Base-by-base conservation (phyloP, 2,113 vertebrate genomes). In the Butorides virescens region DNA sequence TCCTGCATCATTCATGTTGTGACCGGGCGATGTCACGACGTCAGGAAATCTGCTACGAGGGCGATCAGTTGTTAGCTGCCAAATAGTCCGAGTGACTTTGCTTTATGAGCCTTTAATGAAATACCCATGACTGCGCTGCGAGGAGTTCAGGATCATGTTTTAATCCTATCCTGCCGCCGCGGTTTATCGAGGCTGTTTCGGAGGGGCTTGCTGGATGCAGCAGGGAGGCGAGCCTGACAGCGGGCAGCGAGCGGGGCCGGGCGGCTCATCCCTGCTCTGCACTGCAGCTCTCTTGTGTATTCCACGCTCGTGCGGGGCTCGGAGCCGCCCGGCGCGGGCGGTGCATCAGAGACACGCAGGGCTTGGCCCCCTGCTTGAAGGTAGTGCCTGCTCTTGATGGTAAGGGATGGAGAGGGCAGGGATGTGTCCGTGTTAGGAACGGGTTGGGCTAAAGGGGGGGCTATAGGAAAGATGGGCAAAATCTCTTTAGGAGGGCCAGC, bases 101-200 rank as follows among this genome's bases (percentile, higher is more conserved):
- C 79, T 94, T 95, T 80, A 80, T 30, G 53, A 88, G 92, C 56
- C 79, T 71, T 84, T 89, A 85, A 79, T 88, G 87, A 86, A 89
- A 94, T 79, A 76, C 85, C 66, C n/a, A 2, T 78, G 82, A 62
- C 46, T 67, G 6, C 1, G 0, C 65, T 46, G 46, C 4, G 1
- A 71, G 55, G 49, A 75, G 79, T 82, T 93, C 5, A 26, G 44
- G 52, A 20, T 74, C 2, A 1, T 37, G 84, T 82, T 89, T 77
- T 53, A 95, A 70, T 77, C 23, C 3, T 79, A 79, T 61, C 66
- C 71, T 52, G 58, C 7, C 22, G 19, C 2, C 2, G 10, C 9
- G 8, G 53, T 86, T 94, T 49, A 53, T 82, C 4, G 29, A 21
- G 27, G 2, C 44, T 15, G 0, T 75, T 88, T 39, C 5, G 3